Evolutionary conservation across 2,797 vertebrate genomes (phyloP).

Genomic region (Onychomys torridus): DNA sequence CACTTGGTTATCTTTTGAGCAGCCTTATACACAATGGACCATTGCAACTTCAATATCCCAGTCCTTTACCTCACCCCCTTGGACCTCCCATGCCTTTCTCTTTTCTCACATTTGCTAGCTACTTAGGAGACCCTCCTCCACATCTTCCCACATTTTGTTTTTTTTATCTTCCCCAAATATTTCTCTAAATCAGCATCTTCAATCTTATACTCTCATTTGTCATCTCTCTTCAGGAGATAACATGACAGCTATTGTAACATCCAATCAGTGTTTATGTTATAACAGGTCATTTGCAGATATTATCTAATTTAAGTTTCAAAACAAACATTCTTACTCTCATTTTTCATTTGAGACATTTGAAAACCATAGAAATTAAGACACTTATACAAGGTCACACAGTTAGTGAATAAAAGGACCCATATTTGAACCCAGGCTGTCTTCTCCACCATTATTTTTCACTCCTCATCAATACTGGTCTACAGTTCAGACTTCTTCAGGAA

Average conservation of each 20-base stretch:
- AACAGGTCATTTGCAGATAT: background rate
- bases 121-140: background rate
- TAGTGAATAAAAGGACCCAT: background rate
- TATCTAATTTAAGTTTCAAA: slow-evolving; percentile 31
- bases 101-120: background rate
- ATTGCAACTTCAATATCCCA: background rate
- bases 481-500: background rate
- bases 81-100: background rate
- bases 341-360: background rate
- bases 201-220: background rate
- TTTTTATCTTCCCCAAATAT: slow-evolving; percentile 11
- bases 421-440: background rate
- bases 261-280: background rate
- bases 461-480: background rate
- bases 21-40: background rate
- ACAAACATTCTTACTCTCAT: background rate
- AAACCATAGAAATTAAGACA: background rate
- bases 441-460: background rate
- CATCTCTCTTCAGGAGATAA: background rate
- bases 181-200: background rate
- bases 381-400: background rate
- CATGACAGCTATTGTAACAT: background rate
- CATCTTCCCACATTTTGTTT: background rate
- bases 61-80: background rate
- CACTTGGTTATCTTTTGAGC: background rate